phyloP scores from a whole-genome alignment of 2,797 vertebrate species.

The Vireo griseus region DNA sequence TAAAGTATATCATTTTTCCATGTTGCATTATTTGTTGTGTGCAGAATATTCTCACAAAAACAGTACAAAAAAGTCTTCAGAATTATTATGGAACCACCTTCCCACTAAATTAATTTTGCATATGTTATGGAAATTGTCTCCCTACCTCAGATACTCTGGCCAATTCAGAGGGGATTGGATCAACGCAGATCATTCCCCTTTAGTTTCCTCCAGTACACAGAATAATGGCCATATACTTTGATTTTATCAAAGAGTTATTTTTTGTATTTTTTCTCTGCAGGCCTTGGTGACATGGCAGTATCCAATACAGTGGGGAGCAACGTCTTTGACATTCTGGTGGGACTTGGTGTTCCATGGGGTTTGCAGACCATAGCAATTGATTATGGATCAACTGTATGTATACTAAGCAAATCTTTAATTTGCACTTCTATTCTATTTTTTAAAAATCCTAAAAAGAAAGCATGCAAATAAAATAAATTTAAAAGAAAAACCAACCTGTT shows the following conservation, averaged over 20 bases:
- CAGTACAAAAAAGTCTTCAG: background rate
- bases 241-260: background rate
- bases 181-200: background rate
- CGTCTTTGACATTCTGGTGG: conserved; percentile 96
- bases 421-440: background rate
- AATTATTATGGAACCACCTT: background rate
- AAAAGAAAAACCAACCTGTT: background rate
- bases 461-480: background rate
- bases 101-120: background rate
- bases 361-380: conserved; percentile 90
- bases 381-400: conserved; percentile 86
- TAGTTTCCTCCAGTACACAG: background rate
- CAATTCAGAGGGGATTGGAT: background rate
- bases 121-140: background rate
- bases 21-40: background rate
- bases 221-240: background rate
- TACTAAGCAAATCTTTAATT: background rate
- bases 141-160: background rate
- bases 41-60: background rate
- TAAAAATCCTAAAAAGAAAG: background rate
- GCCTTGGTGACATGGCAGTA: conserved; percentile 96
- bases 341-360: conserved; percentile 92
- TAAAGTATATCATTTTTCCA: background rate
- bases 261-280: conserved; percentile 58
- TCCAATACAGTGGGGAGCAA: conserved; percentile 97